phyloP scores from a whole-genome alignment of 2,888 invertebrate species.

The Myathropa florea region DNA sequence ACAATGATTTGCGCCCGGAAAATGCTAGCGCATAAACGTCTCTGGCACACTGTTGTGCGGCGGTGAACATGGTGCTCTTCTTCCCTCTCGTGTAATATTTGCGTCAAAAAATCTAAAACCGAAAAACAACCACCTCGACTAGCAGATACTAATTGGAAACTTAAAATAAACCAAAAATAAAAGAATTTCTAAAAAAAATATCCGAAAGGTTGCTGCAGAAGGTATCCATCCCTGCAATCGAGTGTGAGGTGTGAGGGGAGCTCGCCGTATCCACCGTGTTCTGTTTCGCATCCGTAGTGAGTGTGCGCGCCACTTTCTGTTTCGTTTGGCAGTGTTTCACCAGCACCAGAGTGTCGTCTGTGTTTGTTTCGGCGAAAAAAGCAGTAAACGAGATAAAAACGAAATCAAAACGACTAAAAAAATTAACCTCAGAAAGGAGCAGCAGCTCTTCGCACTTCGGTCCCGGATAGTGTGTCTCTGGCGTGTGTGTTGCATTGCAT shows the following conservation, averaged over 20 bases:
- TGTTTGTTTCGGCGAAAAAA: constrained; percentile 22
- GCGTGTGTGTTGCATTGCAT: constrained; percentile 42
- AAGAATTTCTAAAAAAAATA: not conserved
- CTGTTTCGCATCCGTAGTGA: constrained; percentile 41
- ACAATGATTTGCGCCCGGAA: constrained; percentile 68
- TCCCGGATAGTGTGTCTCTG: constrained; percentile 32
- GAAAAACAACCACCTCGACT: not conserved
- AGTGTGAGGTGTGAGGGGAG: not conserved
- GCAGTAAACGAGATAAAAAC: not conserved
- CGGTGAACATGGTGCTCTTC: constrained; percentile 33
- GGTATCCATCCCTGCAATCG: too few relatives aligned
- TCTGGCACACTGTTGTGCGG: constrained; percentile 51
- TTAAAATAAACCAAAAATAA: constrained; percentile 24
- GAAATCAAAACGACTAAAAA: not conserved
- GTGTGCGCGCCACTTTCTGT: constrained; percentile 68
- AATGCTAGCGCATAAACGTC: constrained; percentile 66
- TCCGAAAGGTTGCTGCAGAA: not conserved
- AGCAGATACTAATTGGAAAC: constrained; percentile 43
- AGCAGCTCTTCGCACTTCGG: constrained; percentile 24
- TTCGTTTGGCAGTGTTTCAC: too few relatives aligned
- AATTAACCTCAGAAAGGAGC: constrained; percentile 16
- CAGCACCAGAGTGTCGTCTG: constrained; percentile 33
- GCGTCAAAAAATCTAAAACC: constrained; percentile 40
- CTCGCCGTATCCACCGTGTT: constrained; percentile 16
- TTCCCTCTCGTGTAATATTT: constrained; percentile 18